phyloP scores from a whole-genome alignment of 1,140 invertebrate genomes.

The Araneus ventricosus region DNA sequence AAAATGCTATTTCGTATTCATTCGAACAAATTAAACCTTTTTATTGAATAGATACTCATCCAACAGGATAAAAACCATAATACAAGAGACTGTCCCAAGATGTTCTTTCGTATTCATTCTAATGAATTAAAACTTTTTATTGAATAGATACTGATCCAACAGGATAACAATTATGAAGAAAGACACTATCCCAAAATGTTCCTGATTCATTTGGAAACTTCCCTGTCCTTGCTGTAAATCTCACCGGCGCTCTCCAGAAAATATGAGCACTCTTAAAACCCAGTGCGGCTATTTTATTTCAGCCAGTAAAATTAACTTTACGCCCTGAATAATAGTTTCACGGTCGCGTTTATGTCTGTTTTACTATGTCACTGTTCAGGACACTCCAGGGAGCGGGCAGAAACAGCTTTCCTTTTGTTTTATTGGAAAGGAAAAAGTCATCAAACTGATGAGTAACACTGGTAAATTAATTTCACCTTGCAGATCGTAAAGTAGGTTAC shows the following conservation, averaged over 20 bases:
- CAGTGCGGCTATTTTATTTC: conserved; percentile 40
- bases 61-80: too few species aligned
- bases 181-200: too few species aligned
- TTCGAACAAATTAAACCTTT: too few species aligned
- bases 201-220: not conserved
- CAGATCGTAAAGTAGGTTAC: conserved; percentile 15
- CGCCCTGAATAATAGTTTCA: conserved; percentile 25
- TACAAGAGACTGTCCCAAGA: too few species aligned
- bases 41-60: too few species aligned
- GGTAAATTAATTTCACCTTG: conserved; percentile 48
- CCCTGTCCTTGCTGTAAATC: not conserved
- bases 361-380: conserved; percentile 40
- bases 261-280: conserved; percentile 26
- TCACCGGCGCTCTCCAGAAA: not conserved
- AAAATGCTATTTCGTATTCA: too few species aligned
- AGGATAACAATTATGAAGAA: too few species aligned
- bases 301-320: conserved; percentile 58
- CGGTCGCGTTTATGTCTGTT: conserved; percentile 49
- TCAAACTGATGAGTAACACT: conserved; percentile 31
- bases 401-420: conserved; percentile 35
- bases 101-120: too few species aligned
- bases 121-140: too few species aligned
- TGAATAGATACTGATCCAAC: too few species aligned
- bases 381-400: not conserved
- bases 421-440: conserved; percentile 39